Base-by-base conservation (phyloP, 2,888 invertebrate species). In the Aelia acuminata region DNA sequence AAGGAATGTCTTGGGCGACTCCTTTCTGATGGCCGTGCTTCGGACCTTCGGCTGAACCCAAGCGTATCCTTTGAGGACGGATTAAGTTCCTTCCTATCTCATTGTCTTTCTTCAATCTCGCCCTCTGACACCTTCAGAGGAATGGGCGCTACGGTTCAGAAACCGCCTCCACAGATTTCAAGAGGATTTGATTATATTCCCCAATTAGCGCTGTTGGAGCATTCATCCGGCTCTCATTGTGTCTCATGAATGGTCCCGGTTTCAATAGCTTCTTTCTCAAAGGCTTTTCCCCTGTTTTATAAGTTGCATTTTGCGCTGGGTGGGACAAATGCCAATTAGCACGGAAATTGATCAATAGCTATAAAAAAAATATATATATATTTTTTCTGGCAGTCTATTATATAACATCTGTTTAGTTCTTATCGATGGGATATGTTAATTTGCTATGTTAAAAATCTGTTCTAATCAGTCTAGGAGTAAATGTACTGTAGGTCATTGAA, bases 1-100 rank as follows among this genome's bases (percentile, higher is more conserved):
- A 87, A 70, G 43, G 63, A 87, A 87, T 87, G 87, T 70, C 70
- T 85, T 53, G 35, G 31, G 20, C 43, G 13, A 57, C 3, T 85
- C 50, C 85, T 85, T 85, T 85, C 48, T 53, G 50, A 35, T 39
- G 35, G 3, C 43, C 7, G 39, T 11, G 85, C 85, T 39, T 49
- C 85, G 70, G 87, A 48, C 39, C 31, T 31, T 20, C 3, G 84
- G 3, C n/a, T 22, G n/a, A 43, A 35, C 22, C 18, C 11, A 26
- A 84, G 22, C n/a, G 43, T 80, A n/a, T 47, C 80, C 80, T 80
- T 80, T 80, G 80, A 80, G 22, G 35, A 2, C 80, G 39, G 43
- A 35, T 80, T 43, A 43, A 3, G 80, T 43, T 80, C 80, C n/a
- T 22, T n/a, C 80, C 15, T 47, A n/a, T n/a, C 22, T n/a, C n/a